A percentile compares a stretch with the other conserved stretches of the same genome.
Evolutionary conservation across 2,797 vertebrate genomes (phyloP).

Genomic region (Tokudaia tokunoshimensis): DNA sequence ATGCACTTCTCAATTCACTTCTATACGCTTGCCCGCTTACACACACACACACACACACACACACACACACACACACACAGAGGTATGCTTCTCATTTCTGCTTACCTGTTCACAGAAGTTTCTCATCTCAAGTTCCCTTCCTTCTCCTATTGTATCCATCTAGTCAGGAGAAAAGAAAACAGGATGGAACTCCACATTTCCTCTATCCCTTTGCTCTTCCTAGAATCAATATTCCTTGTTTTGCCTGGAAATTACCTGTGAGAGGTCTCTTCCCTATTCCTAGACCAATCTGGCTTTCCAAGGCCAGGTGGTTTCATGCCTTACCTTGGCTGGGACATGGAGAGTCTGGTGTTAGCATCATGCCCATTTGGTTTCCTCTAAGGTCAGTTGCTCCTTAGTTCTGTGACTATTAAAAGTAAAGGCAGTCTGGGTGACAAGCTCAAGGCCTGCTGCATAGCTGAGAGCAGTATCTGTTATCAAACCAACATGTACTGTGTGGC

Average conservation of each 20-base stretch:
- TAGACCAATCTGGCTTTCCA: background rate
- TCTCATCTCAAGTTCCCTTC: accelerated
- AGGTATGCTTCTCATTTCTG: background rate
- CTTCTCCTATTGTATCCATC: too few species aligned
- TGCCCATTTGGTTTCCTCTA: background rate
- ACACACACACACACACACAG: background rate
- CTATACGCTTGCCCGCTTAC: background rate
- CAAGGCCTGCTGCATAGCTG: background rate
- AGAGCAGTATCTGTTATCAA: accelerated
- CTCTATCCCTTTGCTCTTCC: background rate
- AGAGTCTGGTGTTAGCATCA: background rate
- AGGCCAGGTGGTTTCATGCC: background rate
- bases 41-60: background rate
- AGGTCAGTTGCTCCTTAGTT: background rate
- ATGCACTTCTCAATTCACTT: background rate
- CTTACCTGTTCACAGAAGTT: background rate
- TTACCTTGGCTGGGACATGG: background rate
- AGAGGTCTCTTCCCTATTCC: background rate
- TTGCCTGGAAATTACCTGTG: accelerated
- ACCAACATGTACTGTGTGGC: background rate
- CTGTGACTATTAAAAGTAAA: background rate
- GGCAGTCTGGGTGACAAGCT: accelerated
- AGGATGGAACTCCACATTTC: background rate
- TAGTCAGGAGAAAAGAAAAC: background rate
- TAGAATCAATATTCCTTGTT: background rate